A percentile compares a stretch with the other conserved stretches of the same genome.
Evolutionary conservation across 2,888 invertebrate genomes (phyloP).

Genomic region (Lordiphosa andalusiaca): DNA sequence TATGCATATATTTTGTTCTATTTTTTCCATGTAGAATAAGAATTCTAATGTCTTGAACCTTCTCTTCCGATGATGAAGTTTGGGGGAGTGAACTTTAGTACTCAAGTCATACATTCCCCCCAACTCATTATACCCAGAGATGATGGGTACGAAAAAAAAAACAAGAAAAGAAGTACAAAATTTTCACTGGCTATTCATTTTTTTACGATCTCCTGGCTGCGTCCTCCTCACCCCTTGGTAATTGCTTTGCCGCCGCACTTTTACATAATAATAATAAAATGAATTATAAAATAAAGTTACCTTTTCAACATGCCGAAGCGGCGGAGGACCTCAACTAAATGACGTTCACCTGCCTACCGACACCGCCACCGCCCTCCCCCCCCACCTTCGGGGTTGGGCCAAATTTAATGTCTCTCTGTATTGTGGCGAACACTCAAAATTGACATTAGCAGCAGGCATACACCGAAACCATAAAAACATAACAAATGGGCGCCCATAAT

Average conservation of each 20-base stretch:
- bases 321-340: constrained; percentile 54
- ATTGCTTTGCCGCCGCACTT: constrained; percentile 60
- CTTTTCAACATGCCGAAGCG: constrained; percentile 49
- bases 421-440: constrained; percentile 60
- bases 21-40: too few relatives aligned
- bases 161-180: too few relatives aligned
- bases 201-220: constrained; percentile 16
- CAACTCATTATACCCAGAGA: too few relatives aligned
- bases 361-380: too few relatives aligned
- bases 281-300: constrained; percentile 74
- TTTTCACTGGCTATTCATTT: constrained; percentile 17
- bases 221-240: constrained; percentile 31
- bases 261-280: constrained; percentile 73
- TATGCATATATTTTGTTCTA: too few relatives aligned
- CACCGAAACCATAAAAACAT: constrained; percentile 69
- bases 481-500: constrained; percentile 75
- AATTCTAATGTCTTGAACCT: too few relatives aligned
- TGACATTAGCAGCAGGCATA: constrained; percentile 73
- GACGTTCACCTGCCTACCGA: constrained; percentile 25
- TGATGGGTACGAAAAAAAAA: too few relatives aligned
- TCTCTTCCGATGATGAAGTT: too few relatives aligned
- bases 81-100: too few relatives aligned
- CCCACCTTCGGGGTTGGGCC: constrained; percentile 2
- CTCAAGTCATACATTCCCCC: too few relatives aligned
- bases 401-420: constrained; percentile 59